Evolutionary conservation across 2,888 invertebrate genomes (phyloP), one percentile per base, ranked within the genome.

Genomic region (Zaprionus bogoriensis): DNA sequence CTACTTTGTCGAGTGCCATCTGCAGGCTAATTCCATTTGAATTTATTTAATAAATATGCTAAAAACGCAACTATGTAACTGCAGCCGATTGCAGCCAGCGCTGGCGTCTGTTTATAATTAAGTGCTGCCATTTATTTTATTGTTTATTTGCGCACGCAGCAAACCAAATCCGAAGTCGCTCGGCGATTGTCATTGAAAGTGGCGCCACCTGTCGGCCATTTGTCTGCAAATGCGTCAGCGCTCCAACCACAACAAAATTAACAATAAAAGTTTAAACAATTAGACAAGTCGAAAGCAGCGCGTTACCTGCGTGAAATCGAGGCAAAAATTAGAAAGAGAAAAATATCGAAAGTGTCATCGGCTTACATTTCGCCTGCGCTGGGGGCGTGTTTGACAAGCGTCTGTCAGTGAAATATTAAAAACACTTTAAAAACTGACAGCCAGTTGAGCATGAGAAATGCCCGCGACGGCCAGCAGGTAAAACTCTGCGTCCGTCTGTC

Each of bases 351-450:
- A 70, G 48, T 79, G 78, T 77, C 85, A 67, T 44, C 55, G 73
- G 77, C 65, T 76, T 78, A 69, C 63, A 69, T 76, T 82, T 82
- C 67, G 54, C 14, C 50, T 47, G 27, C 22, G 14, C 28, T n/a
- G 25, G 32, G 22, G 7, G n/a, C 14, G 19, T 50, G 47, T 79
- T 79, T 86, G 86, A 86, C 86, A 87, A 67, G 67, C 70, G 63
- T 57, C 88, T 85, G 85, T 87, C 85, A 87, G 65, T 81, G 82
- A 87, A 87, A 87, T 87, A 87, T 87, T 84, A 77, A 84, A 79
- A 85, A 87, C 85, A 87, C 85, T 87, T 85, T 84, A 78, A 71
- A 66, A 55, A 60, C 55, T 80, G 88, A 76, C 81, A 83, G 47
- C 55, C 55, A 68, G 74, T 67, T 73, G 67, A 65, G 60, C 60